Evolutionary conservation across 2,113 vertebrate genomes (phyloP).

Genomic region (Passerina amoena): DNA sequence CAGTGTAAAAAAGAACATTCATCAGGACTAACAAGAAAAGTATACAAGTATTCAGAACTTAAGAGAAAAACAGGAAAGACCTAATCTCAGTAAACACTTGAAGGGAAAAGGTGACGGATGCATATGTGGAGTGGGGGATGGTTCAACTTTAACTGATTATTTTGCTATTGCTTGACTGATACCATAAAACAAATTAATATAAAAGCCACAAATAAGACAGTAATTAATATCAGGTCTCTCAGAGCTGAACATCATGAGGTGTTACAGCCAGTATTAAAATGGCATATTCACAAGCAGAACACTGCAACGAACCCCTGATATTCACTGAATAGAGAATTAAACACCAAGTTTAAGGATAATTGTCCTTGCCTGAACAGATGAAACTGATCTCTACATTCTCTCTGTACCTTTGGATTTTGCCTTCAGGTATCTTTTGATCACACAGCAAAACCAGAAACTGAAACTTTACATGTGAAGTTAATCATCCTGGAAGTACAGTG

Average conservation of each 20-base stretch:
- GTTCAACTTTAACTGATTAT: not conserved
- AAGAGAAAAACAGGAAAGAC: constrained; percentile 43
- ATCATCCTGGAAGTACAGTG: not conserved
- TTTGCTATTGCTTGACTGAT: not conserved
- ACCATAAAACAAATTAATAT: not conserved
- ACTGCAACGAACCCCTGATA: not conserved
- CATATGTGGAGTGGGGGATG: fast-evolving
- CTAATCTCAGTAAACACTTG: constrained; percentile 21
- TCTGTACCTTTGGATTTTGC: not conserved
- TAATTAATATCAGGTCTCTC: not conserved
- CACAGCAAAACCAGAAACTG: not conserved
- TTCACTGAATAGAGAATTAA: not conserved
- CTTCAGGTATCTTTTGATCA: not conserved
- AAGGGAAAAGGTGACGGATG: constrained; percentile 13
- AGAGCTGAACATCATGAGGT: not conserved
- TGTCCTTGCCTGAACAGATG: not conserved
- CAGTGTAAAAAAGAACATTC: not conserved
- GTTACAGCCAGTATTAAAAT: not conserved
- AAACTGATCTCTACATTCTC: not conserved
- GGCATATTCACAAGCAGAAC: not conserved
- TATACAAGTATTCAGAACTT: not conserved
- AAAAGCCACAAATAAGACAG: not conserved
- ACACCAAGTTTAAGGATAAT: not conserved
- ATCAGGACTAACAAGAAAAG: not conserved
- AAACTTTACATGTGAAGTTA: not conserved